These are phyloP conservation scores for Lophochroa leadbeateri DNA, from an alignment of 2,113 vertebrate genomes.

Conservation along the genomic window DNA sequence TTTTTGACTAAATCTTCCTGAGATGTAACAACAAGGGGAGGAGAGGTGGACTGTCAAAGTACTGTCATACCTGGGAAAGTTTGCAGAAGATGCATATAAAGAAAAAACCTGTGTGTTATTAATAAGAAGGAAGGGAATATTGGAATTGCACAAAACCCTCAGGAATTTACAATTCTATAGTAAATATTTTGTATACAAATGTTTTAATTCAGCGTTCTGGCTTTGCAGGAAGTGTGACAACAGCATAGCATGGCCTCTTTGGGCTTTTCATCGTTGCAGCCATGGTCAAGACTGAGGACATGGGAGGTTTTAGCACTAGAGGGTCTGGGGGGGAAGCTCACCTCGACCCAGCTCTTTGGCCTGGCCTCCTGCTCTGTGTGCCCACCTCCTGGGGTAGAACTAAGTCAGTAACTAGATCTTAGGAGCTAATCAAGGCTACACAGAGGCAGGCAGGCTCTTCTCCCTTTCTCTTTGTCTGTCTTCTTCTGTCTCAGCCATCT, in stretches of 20 bases:
- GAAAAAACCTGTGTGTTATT: background rate
- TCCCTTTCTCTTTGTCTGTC: background rate
- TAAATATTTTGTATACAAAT: background rate
- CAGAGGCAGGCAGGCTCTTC: background rate
- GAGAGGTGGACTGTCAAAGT: background rate
- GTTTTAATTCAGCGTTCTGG: background rate
- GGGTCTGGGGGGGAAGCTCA: background rate
- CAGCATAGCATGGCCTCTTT: no score
- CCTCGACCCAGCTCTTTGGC: background rate
- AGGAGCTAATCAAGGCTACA: background rate
- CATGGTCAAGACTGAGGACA: background rate
- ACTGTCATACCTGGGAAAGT: background rate
- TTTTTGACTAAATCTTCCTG: background rate
- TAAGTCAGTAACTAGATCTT: background rate
- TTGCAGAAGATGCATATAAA: background rate
- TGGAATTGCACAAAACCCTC: background rate
- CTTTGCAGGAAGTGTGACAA: background rate
- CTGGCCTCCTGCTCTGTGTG: background rate
- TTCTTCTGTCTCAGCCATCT: background rate
- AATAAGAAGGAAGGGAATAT: background rate
- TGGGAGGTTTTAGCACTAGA: background rate
- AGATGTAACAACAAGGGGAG: background rate
- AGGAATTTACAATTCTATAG: background rate
- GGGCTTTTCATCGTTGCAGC: background rate
- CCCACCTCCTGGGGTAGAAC: background rate